A percentile compares a stretch with the other conserved stretches of the same genome.
Conservation (phyloP, 2,888 invertebrate genomes). For the Conops quadrifasciatus region DNA sequence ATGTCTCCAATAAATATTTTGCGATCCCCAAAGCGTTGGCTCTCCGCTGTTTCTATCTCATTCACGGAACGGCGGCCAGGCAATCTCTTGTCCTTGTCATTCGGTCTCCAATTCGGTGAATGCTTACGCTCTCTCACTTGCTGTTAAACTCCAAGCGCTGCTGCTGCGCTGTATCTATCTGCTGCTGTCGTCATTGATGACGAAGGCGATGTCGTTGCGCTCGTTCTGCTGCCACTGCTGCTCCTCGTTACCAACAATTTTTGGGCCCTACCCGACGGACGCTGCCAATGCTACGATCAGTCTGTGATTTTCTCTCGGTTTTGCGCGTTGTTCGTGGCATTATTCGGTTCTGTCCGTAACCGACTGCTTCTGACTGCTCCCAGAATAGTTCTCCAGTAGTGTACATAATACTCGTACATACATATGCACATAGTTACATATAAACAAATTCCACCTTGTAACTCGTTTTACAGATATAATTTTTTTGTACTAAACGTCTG, state of each 20-base stretch:
- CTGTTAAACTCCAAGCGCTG: slow-evolving; percentile 15
- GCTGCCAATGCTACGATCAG: slow-evolving; percentile 47
- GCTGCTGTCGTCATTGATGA: slow-evolving; percentile 12
- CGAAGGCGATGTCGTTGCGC: slow-evolving; percentile 12
- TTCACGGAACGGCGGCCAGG: not conserved
- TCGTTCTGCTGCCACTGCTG: not conserved
- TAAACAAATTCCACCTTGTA: too few relatives aligned
- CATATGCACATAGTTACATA: too few relatives aligned
- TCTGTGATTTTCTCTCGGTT: slow-evolving; percentile 63
- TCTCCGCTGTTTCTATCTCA: slow-evolving; percentile 6
- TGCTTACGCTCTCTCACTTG: too few relatives aligned
- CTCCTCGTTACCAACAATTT: slow-evolving; percentile 30
- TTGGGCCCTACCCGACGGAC: slow-evolving; percentile 36
- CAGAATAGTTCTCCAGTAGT: slow-evolving; percentile 15
- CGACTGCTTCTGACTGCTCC: not conserved
- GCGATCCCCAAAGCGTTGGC: not conserved
- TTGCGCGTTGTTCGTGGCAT: slow-evolving; percentile 56
- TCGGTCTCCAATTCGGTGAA: slow-evolving; percentile 32
- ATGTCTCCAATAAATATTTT: slow-evolving; percentile 25
- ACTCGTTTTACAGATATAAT: not conserved
- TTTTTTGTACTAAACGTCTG: slow-evolving; percentile 23
- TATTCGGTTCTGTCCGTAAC: slow-evolving; percentile 16
- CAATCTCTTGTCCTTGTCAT: slow-evolving; percentile 24
- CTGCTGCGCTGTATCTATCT: slow-evolving; percentile 16
- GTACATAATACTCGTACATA: too few relatives aligned